Evolutionary conservation across 1,140 invertebrate genomes (phyloP).

Genomic region (Tetramorium alpestre): DNA sequence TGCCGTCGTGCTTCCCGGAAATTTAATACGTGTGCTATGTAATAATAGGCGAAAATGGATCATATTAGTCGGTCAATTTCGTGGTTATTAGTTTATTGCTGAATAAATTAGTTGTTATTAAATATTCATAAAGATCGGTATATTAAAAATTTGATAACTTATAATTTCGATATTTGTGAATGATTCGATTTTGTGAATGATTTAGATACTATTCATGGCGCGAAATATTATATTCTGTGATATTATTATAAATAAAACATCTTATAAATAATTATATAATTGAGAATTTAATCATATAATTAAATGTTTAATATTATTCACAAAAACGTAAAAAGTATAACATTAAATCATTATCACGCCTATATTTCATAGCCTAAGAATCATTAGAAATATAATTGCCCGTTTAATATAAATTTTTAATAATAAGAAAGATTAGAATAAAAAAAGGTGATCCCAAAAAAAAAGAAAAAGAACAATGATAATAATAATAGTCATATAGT

Average conservation of each 20-base stretch:
- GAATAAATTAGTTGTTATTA: background rate
- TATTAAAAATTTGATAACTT: background rate
- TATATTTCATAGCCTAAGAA: background rate
- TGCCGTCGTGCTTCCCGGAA: slow-evolving; percentile 51
- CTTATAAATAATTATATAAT: background rate
- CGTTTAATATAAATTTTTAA: background rate
- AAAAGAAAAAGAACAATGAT: background rate
- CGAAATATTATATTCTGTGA: background rate
- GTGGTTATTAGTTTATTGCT: slow-evolving; percentile 5
- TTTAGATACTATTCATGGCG: background rate
- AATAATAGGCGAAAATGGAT: slow-evolving; percentile 48
- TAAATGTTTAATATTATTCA: background rate
- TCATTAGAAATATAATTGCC: background rate
- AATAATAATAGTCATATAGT: background rate
- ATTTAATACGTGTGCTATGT: slow-evolving; percentile 44
- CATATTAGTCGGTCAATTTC: slow-evolving; percentile 50
- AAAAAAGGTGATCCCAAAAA: background rate
- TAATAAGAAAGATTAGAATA: background rate
- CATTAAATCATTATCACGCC: background rate
- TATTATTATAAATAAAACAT: background rate
- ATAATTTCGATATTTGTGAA: background rate
- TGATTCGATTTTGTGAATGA: background rate
- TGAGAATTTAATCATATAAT: background rate
- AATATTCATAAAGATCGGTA: background rate
- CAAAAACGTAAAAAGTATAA: background rate